These are phyloP conservation scores for Suillia variegata DNA, from an alignment of 2,888 invertebrate species.

Conservation along the genomic window DNA sequence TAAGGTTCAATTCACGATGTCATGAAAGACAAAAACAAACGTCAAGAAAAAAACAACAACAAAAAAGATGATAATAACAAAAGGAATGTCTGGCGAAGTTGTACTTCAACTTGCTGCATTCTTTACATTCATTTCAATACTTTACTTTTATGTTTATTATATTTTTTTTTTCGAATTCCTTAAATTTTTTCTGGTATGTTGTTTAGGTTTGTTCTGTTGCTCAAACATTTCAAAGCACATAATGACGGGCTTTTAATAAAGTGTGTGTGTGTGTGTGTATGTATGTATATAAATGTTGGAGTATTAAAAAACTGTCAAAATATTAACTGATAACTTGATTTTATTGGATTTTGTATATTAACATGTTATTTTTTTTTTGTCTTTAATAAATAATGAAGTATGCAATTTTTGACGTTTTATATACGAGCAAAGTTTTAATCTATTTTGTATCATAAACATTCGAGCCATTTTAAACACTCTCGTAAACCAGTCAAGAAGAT, in stretches of 20 bases:
- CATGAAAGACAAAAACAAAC: too few relatives aligned
- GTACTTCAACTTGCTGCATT: not conserved
- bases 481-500: too few relatives aligned
- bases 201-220: not conserved
- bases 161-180: too few relatives aligned
- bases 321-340: not conserved
- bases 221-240: not conserved
- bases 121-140: too few relatives aligned
- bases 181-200: not conserved
- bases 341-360: not conserved
- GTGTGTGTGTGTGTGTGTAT: too few relatives aligned
- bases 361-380: not conserved
- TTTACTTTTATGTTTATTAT: too few relatives aligned
- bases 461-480: too few relatives aligned
- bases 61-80: not conserved
- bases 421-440: too few relatives aligned
- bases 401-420: not conserved
- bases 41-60: too few relatives aligned
- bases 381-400: not conserved
- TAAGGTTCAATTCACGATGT: conserved; percentile 26
- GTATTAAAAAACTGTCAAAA: not conserved
- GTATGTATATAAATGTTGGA: not conserved
- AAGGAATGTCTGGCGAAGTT: not conserved
- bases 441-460: too few relatives aligned
- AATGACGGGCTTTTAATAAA: not conserved